Evolutionary conservation across 2,888 invertebrate species (phyloP), one percentile per base, ranked within the genome.

Genomic region (Drosophila quinaria): DNA sequence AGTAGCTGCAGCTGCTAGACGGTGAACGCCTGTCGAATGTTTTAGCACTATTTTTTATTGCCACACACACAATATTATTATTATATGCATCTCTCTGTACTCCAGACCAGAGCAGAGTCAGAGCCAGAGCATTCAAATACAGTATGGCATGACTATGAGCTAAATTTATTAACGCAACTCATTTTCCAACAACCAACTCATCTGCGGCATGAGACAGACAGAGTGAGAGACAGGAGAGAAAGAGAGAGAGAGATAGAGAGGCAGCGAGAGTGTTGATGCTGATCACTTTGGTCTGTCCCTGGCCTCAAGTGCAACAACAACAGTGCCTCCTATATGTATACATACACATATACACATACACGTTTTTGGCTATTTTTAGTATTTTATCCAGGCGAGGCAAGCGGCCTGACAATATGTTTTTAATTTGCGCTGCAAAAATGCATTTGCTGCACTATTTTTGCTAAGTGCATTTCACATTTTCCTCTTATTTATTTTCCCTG

Each of bases 351-450:
- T 51, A 55, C 29, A 19, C 25, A 5, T 59, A 25, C 42, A 72
- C 62, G 55, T 58, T 73, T 78, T 69, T 60, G 25, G 56, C 61
- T 87, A 89, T 87, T 87, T 85, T 74, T 89, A 83, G 85, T 60
- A 39, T 33, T 73, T 74, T 71, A 72, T 83, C 66, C 82, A 70
- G 81, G 69, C 46, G 51, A 42, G 39, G 73, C 65, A 56, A 71
- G 68, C 70, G 69, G 76, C 78, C 82, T 91, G 91, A 91, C 92
- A 92, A 92, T 92, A 89, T 92, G 92, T 92, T 92, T 92, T 92
- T 92, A 92, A 92, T 92, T 92, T 92, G 82, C 78, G 78, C 65
- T 79, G 79, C 81, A 77, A 84, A 89, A 87, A 86, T 64, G 70
- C 60, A 35, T 60, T 44, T 44, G 54, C 31, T 33, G 31, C 54